phyloP scores from a whole-genome alignment of 2,797 vertebrate species.

The Momotus momota region DNA sequence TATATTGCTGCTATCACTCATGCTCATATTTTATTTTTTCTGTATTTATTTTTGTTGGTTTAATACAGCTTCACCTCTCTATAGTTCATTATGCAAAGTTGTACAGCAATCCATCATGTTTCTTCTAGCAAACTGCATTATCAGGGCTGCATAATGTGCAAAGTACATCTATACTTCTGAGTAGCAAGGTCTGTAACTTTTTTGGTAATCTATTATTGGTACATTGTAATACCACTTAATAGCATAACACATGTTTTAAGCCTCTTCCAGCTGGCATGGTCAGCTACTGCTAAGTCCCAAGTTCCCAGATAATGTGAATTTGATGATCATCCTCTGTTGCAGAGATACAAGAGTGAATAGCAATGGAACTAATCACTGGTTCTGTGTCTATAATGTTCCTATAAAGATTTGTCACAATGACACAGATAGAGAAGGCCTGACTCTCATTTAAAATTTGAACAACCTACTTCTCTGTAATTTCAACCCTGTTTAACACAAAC shows the following conservation, averaged over 20 bases:
- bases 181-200: not conserved
- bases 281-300: conserved; percentile 39
- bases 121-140: not conserved
- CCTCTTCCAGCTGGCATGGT: conserved; percentile 60
- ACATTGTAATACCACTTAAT: conserved; percentile 35
- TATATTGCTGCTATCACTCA: not conserved
- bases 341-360: conserved; percentile 23
- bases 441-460: not conserved
- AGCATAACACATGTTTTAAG: conserved; percentile 53
- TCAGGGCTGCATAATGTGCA: not conserved
- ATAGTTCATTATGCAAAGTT: not conserved
- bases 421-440: not conserved
- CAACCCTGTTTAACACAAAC: not conserved
- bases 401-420: conserved; percentile 4
- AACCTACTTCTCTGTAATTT: not conserved
- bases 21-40: not conserved
- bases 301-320: conserved; percentile 53
- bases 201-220: conserved; percentile 46
- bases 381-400: not conserved
- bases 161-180: not conserved
- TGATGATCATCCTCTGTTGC: not conserved
- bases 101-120: not conserved
- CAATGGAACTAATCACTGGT: conserved; percentile 46
- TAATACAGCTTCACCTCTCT: not conserved
- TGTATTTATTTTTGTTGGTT: not conserved